Conservation (phyloP, 92 coral and sea anemone species). For the Micromussa lordhowensis region DNA sequence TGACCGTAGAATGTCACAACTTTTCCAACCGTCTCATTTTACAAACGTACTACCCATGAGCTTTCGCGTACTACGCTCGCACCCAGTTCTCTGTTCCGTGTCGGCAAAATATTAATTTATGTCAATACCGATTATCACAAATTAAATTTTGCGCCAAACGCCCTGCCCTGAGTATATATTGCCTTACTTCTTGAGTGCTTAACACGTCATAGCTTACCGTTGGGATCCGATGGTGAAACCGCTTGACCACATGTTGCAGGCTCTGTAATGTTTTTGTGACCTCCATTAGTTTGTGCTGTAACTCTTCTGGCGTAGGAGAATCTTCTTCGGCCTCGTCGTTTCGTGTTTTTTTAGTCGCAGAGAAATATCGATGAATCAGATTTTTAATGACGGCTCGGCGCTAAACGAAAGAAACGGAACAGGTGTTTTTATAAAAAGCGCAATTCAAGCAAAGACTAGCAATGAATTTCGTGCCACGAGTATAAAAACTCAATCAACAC, state of each 20-base stretch:
- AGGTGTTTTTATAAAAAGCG: neutral
- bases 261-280: conserved; percentile 30
- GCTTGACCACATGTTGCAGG: conserved; percentile 15
- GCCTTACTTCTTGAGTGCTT: neutral
- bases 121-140: too few relatives aligned
- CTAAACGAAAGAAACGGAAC: conserved; percentile 24
- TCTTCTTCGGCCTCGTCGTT: conserved; percentile 21
- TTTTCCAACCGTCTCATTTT: too few relatives aligned
- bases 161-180: neutral
- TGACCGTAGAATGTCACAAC: too few relatives aligned
- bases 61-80: too few relatives aligned
- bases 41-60: too few relatives aligned
- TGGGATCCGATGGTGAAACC: neutral
- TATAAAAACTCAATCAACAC: too few relatives aligned
- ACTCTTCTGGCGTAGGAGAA: conserved; percentile 11
- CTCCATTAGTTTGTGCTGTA: conserved; percentile 38
- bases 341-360: conserved; percentile 20
- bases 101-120: too few relatives aligned
- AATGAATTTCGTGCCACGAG: neutral
- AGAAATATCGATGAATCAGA: conserved; percentile 69
- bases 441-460: neutral
- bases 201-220: neutral
- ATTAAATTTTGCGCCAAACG: neutral
- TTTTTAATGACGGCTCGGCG: conserved; percentile 65
- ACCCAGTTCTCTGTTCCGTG: too few relatives aligned